phyloP scores from a whole-genome alignment of 2,797 vertebrate genomes.

The Jordanella pulchra region DNA sequence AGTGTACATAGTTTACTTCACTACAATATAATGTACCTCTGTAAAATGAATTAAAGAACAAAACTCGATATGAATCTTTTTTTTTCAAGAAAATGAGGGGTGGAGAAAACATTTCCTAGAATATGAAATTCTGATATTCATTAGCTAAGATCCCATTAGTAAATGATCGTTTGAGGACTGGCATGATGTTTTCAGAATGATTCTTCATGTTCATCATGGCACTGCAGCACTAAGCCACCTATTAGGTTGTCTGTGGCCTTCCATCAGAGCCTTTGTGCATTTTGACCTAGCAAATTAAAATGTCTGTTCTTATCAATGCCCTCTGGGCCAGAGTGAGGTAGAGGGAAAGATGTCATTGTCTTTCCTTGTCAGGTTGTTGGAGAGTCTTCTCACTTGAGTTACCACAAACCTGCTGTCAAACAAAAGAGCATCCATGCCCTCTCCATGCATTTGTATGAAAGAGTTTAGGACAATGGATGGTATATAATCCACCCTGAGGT shows the following conservation, averaged over 20 bases:
- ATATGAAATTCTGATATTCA: background rate
- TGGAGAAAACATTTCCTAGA: background rate
- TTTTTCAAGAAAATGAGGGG: background rate
- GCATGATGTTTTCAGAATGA: slow-evolving; percentile 24
- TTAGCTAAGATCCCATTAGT: slow-evolving; percentile 30
- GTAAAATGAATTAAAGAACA: background rate
- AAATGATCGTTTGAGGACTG: slow-evolving; percentile 48
- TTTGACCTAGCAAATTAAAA: slow-evolving; percentile 76
- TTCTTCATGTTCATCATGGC: slow-evolving; percentile 29
- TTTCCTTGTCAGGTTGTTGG: slow-evolving; percentile 64
- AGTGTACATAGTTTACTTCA: background rate
- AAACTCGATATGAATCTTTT: background rate
- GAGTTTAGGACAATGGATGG: slow-evolving; percentile 4
- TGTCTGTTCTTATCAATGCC: slow-evolving; percentile 74
- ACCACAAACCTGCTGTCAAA: slow-evolving; percentile 47
- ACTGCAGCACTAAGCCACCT: slow-evolving; percentile 51
- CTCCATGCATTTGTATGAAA: slow-evolving; percentile 1
- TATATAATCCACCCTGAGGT: slow-evolving; percentile 7
- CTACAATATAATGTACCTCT: background rate
- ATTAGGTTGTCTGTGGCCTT: slow-evolving; percentile 56
- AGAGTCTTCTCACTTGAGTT: slow-evolving; percentile 51
- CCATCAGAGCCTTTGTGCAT: slow-evolving; percentile 58
- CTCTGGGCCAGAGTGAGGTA: slow-evolving; percentile 34
- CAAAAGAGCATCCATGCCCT: slow-evolving; percentile 33
- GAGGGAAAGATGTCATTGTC: slow-evolving; percentile 53